Percentiles rank a stretch among this genome's conserved stretches.
These are phyloP conservation scores for Falco concolor DNA, from an alignment of 2,797 vertebrate genomes.

Conservation along the genomic window DNA sequence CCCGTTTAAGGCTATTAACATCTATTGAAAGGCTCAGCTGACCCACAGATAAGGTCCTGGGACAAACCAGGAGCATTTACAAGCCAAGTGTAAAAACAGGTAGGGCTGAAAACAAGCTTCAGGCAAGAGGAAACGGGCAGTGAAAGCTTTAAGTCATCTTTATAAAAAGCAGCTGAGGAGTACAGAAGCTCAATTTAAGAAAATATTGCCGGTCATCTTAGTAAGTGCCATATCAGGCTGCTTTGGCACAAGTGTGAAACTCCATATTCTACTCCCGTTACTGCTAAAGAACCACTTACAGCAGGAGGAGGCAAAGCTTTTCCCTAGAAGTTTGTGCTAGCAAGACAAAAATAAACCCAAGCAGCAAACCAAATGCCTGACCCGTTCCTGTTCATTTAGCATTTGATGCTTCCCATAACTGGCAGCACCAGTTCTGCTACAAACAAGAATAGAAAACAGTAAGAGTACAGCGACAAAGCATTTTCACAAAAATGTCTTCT, in stretches of 20 bases:
- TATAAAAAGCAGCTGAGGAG: not conserved
- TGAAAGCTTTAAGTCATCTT: not conserved
- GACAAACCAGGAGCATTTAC: not conserved
- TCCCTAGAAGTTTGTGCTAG: not conserved
- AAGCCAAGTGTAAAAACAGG: not conserved
- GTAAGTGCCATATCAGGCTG: not conserved
- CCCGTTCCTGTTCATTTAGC: not conserved
- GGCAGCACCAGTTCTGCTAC: not conserved
- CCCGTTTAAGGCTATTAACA: not conserved
- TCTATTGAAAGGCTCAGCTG: not conserved
- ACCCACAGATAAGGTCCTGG: not conserved
- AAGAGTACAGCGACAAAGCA: not conserved
- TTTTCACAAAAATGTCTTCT: not conserved
- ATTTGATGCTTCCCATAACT: not conserved
- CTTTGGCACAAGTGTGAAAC: not conserved
- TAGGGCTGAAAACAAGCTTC: not conserved
- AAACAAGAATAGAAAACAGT: not conserved
- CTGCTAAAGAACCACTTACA: not conserved
- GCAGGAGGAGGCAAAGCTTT: not conserved
- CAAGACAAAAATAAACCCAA: constrained; percentile 2
- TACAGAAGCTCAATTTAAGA: not conserved
- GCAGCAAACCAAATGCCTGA: not conserved
- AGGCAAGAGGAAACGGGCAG: not conserved
- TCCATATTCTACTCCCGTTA: not conserved
- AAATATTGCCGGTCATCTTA: not conserved